Evolutionary conservation across 2,113 vertebrate genomes (phyloP).

Genomic region (Himantopus leucocephalus): DNA sequence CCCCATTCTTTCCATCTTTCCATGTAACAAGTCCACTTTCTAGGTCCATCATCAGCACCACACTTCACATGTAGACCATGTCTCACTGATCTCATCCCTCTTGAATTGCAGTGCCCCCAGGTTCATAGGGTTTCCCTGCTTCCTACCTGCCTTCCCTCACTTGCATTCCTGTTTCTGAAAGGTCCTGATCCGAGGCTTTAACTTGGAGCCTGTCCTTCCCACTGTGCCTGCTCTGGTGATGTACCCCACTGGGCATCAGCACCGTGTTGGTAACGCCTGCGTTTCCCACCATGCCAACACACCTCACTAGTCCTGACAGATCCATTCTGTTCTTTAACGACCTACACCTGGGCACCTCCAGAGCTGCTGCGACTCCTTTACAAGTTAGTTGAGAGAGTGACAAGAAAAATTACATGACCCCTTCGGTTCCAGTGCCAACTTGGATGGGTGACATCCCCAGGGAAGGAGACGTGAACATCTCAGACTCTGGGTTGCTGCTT

Average conservation of each 20-base stretch:
- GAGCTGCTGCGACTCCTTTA: neutral
- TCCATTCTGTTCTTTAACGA: accelerated
- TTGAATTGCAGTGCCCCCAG: accelerated
- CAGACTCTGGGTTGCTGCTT: neutral
- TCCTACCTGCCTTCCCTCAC: neutral
- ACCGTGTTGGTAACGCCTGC: accelerated
- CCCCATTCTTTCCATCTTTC: neutral
- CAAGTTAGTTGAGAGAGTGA: neutral
- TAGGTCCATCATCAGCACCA: neutral
- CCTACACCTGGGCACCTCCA: neutral
- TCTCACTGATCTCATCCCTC: neutral
- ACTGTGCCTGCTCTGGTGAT: accelerated
- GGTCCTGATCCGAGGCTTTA: neutral
- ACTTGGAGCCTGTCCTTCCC: neutral
- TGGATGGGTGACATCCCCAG: accelerated
- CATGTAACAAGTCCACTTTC: neutral
- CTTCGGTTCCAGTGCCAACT: neutral
- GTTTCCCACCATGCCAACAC: neutral
- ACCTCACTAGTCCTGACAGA: neutral
- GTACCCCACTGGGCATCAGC: neutral
- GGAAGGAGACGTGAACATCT: neutral
- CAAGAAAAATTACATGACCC: neutral
- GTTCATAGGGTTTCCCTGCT: neutral
- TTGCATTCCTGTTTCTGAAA: accelerated
- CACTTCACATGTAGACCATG: accelerated